These are phyloP conservation scores for Phenacoccus solenopsis DNA, from an alignment of 1,140 invertebrate genomes.

Conservation along the genomic window DNA sequence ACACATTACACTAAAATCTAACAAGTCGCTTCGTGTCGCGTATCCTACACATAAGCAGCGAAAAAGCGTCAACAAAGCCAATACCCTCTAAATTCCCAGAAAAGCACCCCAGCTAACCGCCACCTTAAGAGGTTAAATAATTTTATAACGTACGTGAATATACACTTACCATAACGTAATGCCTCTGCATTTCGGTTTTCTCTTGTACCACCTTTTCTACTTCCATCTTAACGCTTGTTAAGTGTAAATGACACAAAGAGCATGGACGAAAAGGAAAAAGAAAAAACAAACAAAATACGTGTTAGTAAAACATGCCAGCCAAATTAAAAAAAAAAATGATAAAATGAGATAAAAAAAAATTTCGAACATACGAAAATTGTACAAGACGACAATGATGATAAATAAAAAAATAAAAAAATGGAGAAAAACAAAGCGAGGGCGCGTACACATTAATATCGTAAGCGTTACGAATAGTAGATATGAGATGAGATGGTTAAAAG, in stretches of 20 bases:
- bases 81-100: no score
- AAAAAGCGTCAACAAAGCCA: background rate
- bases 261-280: conserved; percentile 21
- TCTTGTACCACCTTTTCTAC: conserved; percentile 93
- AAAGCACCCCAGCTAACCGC: background rate
- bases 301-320: conserved; percentile 22
- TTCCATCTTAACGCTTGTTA: conserved; percentile 65
- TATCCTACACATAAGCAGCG: background rate
- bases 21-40: no score
- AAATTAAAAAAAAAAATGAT: conserved; percentile 25
- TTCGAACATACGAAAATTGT: background rate
- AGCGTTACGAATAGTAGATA: background rate
- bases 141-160: background rate
- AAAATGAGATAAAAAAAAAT: conserved; percentile 16
- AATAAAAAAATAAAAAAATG: conserved; percentile 17
- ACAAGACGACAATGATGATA: no score
- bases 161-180: conserved; percentile 91
- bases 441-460: conserved; percentile 5
- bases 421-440: conserved; percentile 20
- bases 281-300: conserved; percentile 26
- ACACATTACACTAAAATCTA: no score
- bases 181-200: conserved; percentile 96
- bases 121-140: background rate
- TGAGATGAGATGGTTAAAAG: background rate
- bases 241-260: conserved; percentile 21